A percentile compares a stretch with the other conserved stretches of the same genome.
phyloP scores from a whole-genome alignment of 2,113 vertebrate genomes.

The Tangachromis dhanisi region DNA sequence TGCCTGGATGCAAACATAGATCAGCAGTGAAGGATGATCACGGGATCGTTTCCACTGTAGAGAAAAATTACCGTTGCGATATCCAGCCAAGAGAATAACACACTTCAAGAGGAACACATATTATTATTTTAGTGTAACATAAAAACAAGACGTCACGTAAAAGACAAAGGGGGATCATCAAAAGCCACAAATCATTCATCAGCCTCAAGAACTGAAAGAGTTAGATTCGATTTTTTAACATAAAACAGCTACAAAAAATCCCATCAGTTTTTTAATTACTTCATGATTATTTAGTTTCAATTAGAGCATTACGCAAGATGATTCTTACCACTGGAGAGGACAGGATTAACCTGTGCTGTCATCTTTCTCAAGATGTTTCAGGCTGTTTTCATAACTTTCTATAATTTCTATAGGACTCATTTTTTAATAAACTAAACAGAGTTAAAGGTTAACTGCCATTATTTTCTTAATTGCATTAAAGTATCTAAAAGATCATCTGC shows the following conservation, averaged over 20 bases:
- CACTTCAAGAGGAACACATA: not conserved
- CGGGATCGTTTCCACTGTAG: not conserved
- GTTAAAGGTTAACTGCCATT: not conserved
- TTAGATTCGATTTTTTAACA: not conserved
- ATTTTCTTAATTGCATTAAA: not conserved
- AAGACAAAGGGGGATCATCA: not conserved
- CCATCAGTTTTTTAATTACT: not conserved
- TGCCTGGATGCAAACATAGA: not conserved
- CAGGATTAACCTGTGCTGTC: not conserved
- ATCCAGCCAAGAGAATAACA: not conserved
- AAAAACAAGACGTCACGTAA: not conserved
- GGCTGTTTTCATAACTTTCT: not conserved
- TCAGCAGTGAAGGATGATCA: not conserved
- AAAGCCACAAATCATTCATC: not conserved
- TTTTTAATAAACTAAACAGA: not conserved
- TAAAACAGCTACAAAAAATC: not conserved
- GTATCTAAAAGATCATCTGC: not conserved
- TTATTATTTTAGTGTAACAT: not conserved
- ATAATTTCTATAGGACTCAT: not conserved
- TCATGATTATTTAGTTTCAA: not conserved
- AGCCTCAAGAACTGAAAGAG: not conserved
- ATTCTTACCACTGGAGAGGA: not conserved
- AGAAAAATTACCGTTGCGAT: fast-evolving
- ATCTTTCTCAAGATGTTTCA: not conserved
- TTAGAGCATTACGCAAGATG: not conserved